Conservation (phyloP, 2,888 invertebrate genomes). For the Lypha dubia region DNA sequence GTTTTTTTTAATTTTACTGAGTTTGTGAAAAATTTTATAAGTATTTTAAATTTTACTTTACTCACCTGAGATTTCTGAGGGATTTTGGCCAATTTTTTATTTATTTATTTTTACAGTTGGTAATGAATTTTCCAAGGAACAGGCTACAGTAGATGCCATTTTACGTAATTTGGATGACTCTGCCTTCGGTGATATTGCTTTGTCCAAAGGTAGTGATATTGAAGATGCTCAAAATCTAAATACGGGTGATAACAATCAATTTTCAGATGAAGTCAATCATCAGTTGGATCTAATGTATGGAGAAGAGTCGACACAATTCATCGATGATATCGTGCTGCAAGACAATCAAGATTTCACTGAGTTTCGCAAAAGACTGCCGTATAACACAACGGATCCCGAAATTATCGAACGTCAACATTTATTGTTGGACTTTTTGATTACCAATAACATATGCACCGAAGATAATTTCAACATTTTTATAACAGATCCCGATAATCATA, state of each 20-base stretch:
- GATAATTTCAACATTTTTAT: slow-evolving; percentile 82
- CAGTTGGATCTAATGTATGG: slow-evolving; percentile 52
- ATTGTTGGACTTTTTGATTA: slow-evolving; percentile 81
- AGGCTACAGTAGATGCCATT: slow-evolving; percentile 81
- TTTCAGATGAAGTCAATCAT: slow-evolving; percentile 56
- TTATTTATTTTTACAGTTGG: slow-evolving; percentile 64
- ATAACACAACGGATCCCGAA: slow-evolving; percentile 79
- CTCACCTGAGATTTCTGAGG: too few species aligned
- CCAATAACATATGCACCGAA: slow-evolving; percentile 82
- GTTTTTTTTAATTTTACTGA: too few species aligned
- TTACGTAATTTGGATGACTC: slow-evolving; percentile 79
- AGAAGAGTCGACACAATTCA: slow-evolving; percentile 36
- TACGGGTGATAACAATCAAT: slow-evolving; percentile 26
- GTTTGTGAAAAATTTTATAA: too few species aligned
- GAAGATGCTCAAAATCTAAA: slow-evolving; percentile 17
- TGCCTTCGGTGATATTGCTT: slow-evolving; percentile 75
- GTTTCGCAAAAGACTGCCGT: slow-evolving; percentile 80
- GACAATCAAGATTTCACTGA: slow-evolving; percentile 72
- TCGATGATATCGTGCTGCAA: slow-evolving; percentile 66
- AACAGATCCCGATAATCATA: slow-evolving; percentile 81
- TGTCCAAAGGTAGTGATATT: slow-evolving; percentile 59
- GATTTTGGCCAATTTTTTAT: too few species aligned
- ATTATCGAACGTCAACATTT: slow-evolving; percentile 80
- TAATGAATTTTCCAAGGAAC: slow-evolving; percentile 80
- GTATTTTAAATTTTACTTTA: too few species aligned